These are phyloP conservation scores for Ranitomeya variabilis DNA, from an alignment of 2,113 vertebrate genomes.

Conservation along the genomic window DNA sequence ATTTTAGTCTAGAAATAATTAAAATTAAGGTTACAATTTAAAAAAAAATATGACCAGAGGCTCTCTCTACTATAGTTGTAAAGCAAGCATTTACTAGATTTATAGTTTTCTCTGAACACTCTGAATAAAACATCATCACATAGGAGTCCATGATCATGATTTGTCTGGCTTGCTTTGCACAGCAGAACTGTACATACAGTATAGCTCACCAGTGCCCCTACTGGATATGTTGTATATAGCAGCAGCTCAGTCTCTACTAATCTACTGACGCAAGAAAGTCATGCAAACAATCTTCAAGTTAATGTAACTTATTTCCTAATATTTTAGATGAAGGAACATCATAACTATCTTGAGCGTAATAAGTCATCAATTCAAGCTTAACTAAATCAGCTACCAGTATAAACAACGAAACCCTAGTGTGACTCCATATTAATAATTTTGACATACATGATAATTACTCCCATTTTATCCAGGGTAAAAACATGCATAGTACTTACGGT, in stretches of 20 bases:
- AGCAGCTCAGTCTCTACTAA: not conserved
- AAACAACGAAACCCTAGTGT: not conserved
- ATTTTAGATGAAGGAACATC: not conserved
- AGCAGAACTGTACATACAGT: not conserved
- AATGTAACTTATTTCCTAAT: not conserved
- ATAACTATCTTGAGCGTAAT: not conserved
- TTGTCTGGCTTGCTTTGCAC: not conserved
- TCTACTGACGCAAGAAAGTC: not conserved
- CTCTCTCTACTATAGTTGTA: not conserved
- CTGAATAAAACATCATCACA: not conserved
- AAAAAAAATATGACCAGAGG: not conserved
- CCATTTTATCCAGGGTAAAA: not conserved
- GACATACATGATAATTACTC: not conserved
- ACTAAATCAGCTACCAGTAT: not conserved
- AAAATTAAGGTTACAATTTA: not conserved
- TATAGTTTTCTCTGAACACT: not conserved
- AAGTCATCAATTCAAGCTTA: not conserved
- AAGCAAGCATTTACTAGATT: not conserved
- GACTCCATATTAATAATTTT: not conserved
- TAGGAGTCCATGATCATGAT: not conserved
- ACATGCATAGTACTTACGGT: not conserved
- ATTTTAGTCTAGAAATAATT: not conserved
- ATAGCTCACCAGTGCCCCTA: not conserved
- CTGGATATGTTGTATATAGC: constrained; percentile 1
- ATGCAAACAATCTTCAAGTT: not conserved